Evolutionary conservation across 2,888 invertebrate genomes (phyloP).

Genomic region (Polymixis lichenea): DNA sequence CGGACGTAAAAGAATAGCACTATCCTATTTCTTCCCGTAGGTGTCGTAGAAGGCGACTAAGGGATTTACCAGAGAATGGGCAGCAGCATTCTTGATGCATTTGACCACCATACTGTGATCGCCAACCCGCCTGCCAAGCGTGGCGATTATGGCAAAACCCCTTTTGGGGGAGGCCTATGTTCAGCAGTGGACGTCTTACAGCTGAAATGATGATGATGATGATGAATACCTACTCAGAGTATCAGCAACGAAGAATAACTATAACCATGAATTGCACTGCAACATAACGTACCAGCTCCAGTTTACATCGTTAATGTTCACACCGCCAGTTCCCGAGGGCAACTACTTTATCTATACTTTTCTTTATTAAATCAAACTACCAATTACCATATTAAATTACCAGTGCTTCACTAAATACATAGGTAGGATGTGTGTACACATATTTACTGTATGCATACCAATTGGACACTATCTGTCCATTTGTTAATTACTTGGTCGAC

Average conservation of each 20-base stretch:
- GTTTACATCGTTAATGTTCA: not conserved
- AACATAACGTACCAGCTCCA: not conserved
- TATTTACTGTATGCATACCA: not conserved
- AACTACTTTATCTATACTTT: not conserved
- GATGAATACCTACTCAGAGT: no score
- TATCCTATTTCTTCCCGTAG: no score
- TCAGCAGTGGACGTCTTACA: no score
- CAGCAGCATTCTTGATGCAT: no score
- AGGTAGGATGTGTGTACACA: not conserved
- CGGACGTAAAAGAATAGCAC: no score
- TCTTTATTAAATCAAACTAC: not conserved
- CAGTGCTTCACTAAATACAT: not conserved
- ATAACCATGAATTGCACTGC: not conserved
- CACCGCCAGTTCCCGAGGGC: not conserved
- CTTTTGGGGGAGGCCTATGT: no score
- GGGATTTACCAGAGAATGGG: no score
- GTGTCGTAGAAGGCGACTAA: no score
- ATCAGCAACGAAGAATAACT: not conserved
- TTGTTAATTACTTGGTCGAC: constrained; percentile 48
- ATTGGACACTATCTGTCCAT: constrained; percentile 27
- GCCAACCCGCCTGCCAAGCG: no score
- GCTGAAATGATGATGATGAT: no score
- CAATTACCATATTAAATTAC: not conserved
- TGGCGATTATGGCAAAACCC: no score
- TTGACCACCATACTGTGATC: no score